Percentiles rank a stretch among this genome's conserved stretches.
Evolutionary conservation across 2,797 vertebrate genomes (phyloP).

Genomic region (Takifugu ocellatus): DNA sequence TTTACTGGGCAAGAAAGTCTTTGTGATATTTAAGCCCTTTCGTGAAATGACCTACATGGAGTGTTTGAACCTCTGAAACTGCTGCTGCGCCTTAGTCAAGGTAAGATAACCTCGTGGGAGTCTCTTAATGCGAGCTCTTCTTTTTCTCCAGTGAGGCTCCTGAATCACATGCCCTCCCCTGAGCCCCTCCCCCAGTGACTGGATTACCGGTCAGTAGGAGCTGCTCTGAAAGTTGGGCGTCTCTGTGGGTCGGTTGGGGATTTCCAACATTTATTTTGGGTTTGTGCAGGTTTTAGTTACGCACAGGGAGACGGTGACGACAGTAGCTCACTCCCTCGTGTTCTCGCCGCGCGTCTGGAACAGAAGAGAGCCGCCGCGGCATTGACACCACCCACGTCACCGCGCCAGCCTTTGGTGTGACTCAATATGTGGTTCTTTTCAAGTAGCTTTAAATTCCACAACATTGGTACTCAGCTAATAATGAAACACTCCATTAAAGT

Average conservation of each 20-base stretch:
- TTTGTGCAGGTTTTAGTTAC: conserved; percentile 28
- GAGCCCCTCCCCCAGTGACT: conserved; percentile 15
- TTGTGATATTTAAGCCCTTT: conserved; percentile 51
- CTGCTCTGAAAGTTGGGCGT: conserved; percentile 36
- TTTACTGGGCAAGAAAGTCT: conserved; percentile 34
- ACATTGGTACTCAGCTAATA: neutral
- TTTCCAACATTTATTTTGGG: conserved; percentile 39
- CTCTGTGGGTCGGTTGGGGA: conserved; percentile 19
- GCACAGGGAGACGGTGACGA: conserved; percentile 22
- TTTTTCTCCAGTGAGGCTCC: conserved; percentile 26
- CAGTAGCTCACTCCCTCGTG: neutral
- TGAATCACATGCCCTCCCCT: conserved; percentile 18
- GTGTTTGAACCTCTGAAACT: conserved; percentile 28
- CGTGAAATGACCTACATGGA: conserved; percentile 46
- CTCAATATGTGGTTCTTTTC: neutral
- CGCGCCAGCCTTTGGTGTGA: neutral
- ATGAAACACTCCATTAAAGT: neutral
- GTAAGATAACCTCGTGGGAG: conserved; percentile 39
- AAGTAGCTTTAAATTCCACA: neutral
- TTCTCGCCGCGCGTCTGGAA: neutral
- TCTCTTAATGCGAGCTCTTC: conserved; percentile 44
- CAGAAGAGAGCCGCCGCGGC: neutral
- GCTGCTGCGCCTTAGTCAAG: conserved; percentile 36
- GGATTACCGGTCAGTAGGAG: conserved; percentile 38
- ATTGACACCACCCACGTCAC: neutral